A percentile compares a stretch with the other conserved stretches of the same genome.
Conservation (phyloP, 2,797 vertebrate genomes). For the Micromesistius poutassou region DNA sequence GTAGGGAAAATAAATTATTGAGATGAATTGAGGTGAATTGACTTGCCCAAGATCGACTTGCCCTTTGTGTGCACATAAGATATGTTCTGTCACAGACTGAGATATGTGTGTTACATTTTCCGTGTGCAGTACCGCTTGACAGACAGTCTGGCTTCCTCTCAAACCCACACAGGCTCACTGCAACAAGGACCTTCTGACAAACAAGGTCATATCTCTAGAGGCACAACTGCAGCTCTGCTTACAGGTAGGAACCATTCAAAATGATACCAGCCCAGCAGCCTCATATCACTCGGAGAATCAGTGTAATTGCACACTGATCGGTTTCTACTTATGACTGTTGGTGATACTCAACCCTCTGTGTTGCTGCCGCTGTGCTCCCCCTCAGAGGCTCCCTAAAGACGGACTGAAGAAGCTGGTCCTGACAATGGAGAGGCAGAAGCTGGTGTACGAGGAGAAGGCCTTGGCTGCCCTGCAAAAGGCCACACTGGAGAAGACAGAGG, state of each 20-base stretch:
- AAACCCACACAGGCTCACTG: conserved; percentile 83
- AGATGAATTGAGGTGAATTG: not conserved
- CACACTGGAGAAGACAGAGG: conserved; percentile 81
- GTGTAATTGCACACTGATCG: too few species aligned
- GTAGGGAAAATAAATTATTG: not conserved
- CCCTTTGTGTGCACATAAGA: not conserved
- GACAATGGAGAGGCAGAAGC: conserved; percentile 90
- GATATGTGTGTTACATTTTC: conserved; percentile 41
- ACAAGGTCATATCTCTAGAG: conserved; percentile 83
- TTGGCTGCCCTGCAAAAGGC: conserved; percentile 82
- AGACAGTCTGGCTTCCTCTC: conserved; percentile 58
- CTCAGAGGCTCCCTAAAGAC: conserved; percentile 76
- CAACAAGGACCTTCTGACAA: conserved; percentile 86
- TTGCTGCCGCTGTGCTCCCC: conserved; percentile 19
- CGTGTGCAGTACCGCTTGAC: conserved; percentile 25
- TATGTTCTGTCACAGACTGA: conserved; percentile 27
- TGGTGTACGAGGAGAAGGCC: conserved; percentile 83
- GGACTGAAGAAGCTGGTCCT: conserved; percentile 80
- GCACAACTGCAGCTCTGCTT: conserved; percentile 85
- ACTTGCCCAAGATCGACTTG: not conserved
- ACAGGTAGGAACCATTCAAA: conserved; percentile 76
- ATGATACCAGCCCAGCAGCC: not conserved
- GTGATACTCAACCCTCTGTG: not conserved
- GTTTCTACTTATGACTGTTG: not conserved
- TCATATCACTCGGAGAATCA: not conserved